phyloP scores from a whole-genome alignment of 2,797 vertebrate genomes.

The Silurus lanzhouensis region DNA sequence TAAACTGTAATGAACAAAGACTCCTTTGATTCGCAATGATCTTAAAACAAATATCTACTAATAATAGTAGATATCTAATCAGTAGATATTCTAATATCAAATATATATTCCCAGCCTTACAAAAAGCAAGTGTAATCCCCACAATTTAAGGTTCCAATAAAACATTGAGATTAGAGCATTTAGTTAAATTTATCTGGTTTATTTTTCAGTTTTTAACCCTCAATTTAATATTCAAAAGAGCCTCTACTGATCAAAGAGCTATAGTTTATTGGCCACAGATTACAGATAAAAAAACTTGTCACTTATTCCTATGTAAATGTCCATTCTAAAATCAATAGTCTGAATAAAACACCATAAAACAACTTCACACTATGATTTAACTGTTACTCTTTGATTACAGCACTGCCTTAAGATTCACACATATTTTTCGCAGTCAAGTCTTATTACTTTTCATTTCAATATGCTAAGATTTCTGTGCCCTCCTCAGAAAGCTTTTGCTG shows the following conservation, averaged over 20 bases:
- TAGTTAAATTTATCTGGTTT: no score
- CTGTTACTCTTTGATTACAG: not conserved
- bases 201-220: not conserved
- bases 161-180: not conserved
- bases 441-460: not conserved
- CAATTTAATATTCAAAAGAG: not conserved
- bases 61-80: no score
- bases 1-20: constrained; percentile 2
- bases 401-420: not conserved
- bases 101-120: not conserved
- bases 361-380: not conserved
- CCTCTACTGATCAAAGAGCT: not conserved
- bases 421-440: not conserved
- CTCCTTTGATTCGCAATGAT: not conserved
- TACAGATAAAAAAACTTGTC: not conserved
- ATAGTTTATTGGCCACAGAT: not conserved
- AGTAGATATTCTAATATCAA: no score
- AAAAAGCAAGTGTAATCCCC: not conserved
- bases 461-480: not conserved
- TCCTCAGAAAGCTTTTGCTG: no score
- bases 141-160: not conserved
- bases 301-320: not conserved
- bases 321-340: not conserved
- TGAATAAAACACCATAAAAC: not conserved
- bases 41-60: not conserved